Conservation (phyloP, 1,140 invertebrate genomes). For the Scaptodrosophila lebanonensis region DNA sequence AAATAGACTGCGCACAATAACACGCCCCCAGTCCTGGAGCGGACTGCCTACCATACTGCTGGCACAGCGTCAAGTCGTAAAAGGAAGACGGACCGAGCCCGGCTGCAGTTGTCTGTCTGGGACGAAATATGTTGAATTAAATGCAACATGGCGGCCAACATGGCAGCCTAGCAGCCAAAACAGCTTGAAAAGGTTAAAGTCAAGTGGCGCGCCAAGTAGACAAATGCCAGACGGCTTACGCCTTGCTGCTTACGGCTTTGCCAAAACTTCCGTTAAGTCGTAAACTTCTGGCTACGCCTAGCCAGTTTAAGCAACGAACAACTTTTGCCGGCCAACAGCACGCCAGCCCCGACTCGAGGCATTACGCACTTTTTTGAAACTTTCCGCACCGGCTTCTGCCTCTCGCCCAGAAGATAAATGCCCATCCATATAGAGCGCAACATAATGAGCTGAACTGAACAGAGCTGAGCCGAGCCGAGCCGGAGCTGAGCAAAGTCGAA, state of each 20-base stretch:
- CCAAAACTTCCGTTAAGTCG: slow-evolving; percentile 50
- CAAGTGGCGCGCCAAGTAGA: slow-evolving; percentile 32
- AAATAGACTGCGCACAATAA: too few species aligned
- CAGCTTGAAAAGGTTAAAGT: slow-evolving; percentile 41
- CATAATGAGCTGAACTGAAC: slow-evolving; percentile 7
- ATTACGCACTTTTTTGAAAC: slow-evolving; percentile 3
- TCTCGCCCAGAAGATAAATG: too few species aligned
- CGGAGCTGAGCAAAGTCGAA: slow-evolving; percentile 22
- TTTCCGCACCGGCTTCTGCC: slow-evolving; percentile 2
- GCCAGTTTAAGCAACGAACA: slow-evolving; percentile 35
- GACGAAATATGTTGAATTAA: slow-evolving; percentile 10
- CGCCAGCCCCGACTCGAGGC: not conserved
- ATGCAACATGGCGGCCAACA: slow-evolving; percentile 23
- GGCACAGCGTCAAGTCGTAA: slow-evolving; percentile 41
- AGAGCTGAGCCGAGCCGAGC: slow-evolving; percentile 23
- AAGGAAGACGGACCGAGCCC: not conserved
- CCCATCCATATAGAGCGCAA: slow-evolving; percentile 9
- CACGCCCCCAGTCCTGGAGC: slow-evolving; percentile 18
- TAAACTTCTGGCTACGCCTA: slow-evolving; percentile 42
- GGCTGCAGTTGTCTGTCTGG: slow-evolving; percentile 4
- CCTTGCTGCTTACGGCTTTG: slow-evolving; percentile 32
- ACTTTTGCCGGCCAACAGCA: slow-evolving; percentile 19
- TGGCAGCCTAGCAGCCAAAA: not conserved
- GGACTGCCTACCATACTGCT: slow-evolving; percentile 8
- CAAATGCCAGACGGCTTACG: slow-evolving; percentile 20